Evolutionary conservation across 2,113 vertebrate genomes (phyloP), one percentile per base, ranked within the genome.

Genomic region (Manacus vitellinus): DNA sequence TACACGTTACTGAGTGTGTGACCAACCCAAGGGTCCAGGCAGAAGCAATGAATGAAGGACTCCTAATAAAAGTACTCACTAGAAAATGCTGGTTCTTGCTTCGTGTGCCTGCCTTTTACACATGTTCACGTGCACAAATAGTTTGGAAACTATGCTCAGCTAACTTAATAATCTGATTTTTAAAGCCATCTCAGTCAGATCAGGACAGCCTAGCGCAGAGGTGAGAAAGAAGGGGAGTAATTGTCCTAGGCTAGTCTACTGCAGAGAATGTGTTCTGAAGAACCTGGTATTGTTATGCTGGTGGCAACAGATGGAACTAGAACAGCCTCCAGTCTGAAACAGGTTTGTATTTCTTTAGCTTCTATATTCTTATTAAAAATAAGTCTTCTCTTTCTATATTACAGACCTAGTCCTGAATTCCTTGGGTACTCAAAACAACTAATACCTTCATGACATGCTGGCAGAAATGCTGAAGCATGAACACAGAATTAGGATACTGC

Each of bases 361-460:
- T 93, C 30, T 46, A 51, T 51, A 31, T 51, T 85, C 77, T 84
- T 67, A 55, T 77, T 92, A 88, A 85, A 94, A 90, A 37, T 43
- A 89, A 58, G 24, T 14, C 5, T 55, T 44, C 56, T 39, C 27
- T 78, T 73, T 74, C 66, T 58, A 4, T 25, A 67, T 37, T 83
- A 80, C 30, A 82, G 35, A 15, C 25, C 39, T 55, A 68, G 28
- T 35, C 31, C 37, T 71, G 21, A 65, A 43, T 85, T 77, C 46
- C 71, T 77, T 47, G 39, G 51, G 59, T 63, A 47, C 59, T 80
- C 63, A 85, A 87, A 92, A 41, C 33, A 75, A 66, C 22, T 77
- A 65, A 37, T 10, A 67, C 31, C 17, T 93, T 55, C 62, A 46
- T 22, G 63, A 90, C 46, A 73, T 23, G 13, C 59, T 70, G 47